Percentiles rank a stretch among this genome's conserved stretches.
phyloP scores from a whole-genome alignment of 2,797 vertebrate genomes.

The Pygocentrus nattereri region DNA sequence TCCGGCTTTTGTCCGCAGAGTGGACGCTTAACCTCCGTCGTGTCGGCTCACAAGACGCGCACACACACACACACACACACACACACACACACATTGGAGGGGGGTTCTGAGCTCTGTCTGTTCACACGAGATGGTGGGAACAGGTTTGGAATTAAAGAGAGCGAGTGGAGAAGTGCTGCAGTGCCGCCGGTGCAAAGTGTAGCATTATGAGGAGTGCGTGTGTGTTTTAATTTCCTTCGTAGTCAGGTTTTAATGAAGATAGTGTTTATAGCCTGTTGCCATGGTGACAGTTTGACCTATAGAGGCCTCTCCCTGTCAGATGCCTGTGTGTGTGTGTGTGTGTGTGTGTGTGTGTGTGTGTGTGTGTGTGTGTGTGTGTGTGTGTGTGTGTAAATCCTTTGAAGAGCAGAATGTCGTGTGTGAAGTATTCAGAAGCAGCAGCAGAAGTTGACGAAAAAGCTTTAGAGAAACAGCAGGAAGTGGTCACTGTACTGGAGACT shows the following conservation, averaged over 20 bases:
- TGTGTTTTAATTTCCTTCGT: conserved; percentile 55
- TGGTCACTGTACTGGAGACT: conserved; percentile 11
- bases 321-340: conserved; percentile 38
- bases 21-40: conserved; percentile 76
- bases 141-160: conserved; percentile 75
- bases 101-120: conserved; percentile 54
- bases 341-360: conserved; percentile 38
- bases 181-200: conserved; percentile 35
- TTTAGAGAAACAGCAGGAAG: conserved; percentile 15
- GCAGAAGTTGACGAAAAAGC: not conserved
- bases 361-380: conserved; percentile 40
- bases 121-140: conserved; percentile 82
- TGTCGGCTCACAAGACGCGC: conserved; percentile 63
- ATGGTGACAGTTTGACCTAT: conserved; percentile 56
- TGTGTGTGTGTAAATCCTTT: conserved; percentile 34
- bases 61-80: conserved; percentile 56
- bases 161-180: conserved; percentile 50
- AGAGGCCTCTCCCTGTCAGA: conserved; percentile 34
- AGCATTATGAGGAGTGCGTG: conserved; percentile 49
- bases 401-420: conserved; percentile 45
- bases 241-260: conserved; percentile 63
- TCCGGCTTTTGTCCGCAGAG: conserved; percentile 78
- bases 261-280: conserved; percentile 58
- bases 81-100: conserved; percentile 41
- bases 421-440: conserved; percentile 35